Conservation (phyloP, 2,888 invertebrate genomes). For the Drosophila ochracea region DNA sequence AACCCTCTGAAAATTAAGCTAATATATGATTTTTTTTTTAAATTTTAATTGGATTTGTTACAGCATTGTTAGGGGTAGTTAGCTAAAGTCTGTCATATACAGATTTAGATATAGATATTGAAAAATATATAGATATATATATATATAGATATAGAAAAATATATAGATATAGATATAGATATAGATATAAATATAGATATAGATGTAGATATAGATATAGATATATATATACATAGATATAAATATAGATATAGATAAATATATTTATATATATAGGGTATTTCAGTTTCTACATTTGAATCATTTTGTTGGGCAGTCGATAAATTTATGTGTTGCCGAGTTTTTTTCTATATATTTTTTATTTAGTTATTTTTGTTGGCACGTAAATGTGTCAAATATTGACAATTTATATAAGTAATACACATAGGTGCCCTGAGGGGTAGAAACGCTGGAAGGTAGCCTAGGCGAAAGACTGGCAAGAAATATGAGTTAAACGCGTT, state of each 20-base stretch:
- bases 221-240: background rate
- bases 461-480: conserved; percentile 60
- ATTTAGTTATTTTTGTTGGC: conserved; percentile 52
- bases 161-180: background rate
- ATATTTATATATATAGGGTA: conserved; percentile 8
- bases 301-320: conserved; percentile 30
- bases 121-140: background rate
- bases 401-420: conserved; percentile 75
- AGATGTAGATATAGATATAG: background rate
- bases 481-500: conserved; percentile 79
- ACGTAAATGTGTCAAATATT: conserved; percentile 81
- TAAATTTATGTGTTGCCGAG: conserved; percentile 43
- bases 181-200: background rate
- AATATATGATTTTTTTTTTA: conserved; percentile 54
- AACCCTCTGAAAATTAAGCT: conserved; percentile 61
- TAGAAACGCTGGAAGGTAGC: conserved; percentile 7
- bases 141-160: background rate
- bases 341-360: conserved; percentile 26
- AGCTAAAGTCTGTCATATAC: background rate
- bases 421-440: conserved; percentile 32
- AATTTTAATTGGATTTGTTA: conserved; percentile 37
- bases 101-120: conserved; percentile 1
- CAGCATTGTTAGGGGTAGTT: conserved; percentile 3
- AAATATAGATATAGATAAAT: background rate
- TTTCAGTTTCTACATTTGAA: background rate